A percentile compares a stretch with the other conserved stretches of the same genome.
Conservation (phyloP, 2,113 vertebrate species). For the Emydocephalus ijimae region DNA sequence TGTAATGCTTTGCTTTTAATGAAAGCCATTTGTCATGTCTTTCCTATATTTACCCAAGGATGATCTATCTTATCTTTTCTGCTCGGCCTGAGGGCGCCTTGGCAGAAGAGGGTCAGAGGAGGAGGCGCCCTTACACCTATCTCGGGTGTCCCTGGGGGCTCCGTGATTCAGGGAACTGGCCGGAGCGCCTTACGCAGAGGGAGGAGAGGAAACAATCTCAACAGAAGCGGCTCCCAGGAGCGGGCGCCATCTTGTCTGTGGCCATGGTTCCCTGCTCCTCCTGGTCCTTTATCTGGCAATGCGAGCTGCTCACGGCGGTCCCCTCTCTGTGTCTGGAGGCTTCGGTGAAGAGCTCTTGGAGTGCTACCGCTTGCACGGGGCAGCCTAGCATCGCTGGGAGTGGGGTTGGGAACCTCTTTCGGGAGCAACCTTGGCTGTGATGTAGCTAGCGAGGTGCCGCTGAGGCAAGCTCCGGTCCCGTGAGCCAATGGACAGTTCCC, state of each 20-base stretch:
- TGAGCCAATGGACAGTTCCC: not conserved
- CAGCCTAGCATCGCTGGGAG: not conserved
- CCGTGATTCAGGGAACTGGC: too few species aligned
- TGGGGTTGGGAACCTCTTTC: not conserved
- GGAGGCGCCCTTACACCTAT: too few species aligned
- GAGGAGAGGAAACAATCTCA: constrained; percentile 64
- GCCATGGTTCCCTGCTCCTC: not conserved
- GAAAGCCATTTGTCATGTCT: not conserved
- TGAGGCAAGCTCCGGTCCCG: not conserved
- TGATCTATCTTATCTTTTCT: not conserved
- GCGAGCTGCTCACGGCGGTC: not conserved
- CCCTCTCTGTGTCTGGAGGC: not conserved
- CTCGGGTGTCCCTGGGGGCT: not conserved
- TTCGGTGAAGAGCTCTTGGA: not conserved
- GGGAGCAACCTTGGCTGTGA: not conserved
- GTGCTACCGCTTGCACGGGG: not conserved
- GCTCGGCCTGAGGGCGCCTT: not conserved
- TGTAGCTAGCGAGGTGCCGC: not conserved
- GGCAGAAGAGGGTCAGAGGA: not conserved
- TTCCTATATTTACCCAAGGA: not conserved
- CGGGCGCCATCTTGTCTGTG: too few species aligned
- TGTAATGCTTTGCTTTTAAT: not conserved
- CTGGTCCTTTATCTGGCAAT: not conserved
- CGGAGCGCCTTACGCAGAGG: not conserved
- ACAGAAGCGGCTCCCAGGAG: constrained; percentile 29